Conservation (phyloP, 2,888 invertebrate species). For the Archips crataeganus region DNA sequence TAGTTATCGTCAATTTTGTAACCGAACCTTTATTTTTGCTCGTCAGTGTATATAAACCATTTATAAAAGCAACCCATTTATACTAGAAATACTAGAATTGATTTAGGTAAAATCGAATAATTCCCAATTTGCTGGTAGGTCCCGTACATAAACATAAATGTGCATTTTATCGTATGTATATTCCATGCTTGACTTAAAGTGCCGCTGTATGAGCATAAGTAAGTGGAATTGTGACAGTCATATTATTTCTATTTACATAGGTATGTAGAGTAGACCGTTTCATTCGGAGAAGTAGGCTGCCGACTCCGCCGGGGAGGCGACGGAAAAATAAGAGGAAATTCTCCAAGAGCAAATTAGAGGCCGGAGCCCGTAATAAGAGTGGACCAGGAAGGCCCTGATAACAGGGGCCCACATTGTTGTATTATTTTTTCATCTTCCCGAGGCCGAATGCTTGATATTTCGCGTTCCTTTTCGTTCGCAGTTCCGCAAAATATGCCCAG, state of each 20-base stretch:
- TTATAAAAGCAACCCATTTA: no score
- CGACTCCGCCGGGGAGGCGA: conserved; percentile 57
- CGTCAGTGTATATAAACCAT: no score
- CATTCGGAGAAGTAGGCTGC: conserved; percentile 60
- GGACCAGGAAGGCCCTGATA: conserved; percentile 73
- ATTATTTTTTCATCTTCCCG: conserved; percentile 76
- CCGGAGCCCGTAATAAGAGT: conserved; percentile 71
- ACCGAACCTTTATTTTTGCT: no score
- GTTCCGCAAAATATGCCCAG: conserved; percentile 39
- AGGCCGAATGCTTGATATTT: conserved; percentile 59
- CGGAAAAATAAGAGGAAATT: conserved; percentile 71
- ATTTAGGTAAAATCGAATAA: no score
- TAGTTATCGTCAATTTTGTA: no score
- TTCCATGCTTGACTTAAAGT: neutral
- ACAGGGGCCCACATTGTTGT: conserved; percentile 74
- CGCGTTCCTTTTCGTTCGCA: conserved; percentile 50
- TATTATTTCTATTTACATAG: conserved; percentile 40
- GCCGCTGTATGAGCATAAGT: neutral
- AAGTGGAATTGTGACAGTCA: conserved; percentile 26
- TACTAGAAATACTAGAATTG: no score
- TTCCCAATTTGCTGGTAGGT: no score
- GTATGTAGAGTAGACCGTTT: conserved; percentile 54
- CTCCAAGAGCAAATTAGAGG: conserved; percentile 76
- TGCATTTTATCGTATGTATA: no score
- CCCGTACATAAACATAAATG: no score